These are phyloP conservation scores for Zoroaster sp. DNA, from an alignment of 53 echinoderm and acorn worm species.

Conservation along the genomic window DNA sequence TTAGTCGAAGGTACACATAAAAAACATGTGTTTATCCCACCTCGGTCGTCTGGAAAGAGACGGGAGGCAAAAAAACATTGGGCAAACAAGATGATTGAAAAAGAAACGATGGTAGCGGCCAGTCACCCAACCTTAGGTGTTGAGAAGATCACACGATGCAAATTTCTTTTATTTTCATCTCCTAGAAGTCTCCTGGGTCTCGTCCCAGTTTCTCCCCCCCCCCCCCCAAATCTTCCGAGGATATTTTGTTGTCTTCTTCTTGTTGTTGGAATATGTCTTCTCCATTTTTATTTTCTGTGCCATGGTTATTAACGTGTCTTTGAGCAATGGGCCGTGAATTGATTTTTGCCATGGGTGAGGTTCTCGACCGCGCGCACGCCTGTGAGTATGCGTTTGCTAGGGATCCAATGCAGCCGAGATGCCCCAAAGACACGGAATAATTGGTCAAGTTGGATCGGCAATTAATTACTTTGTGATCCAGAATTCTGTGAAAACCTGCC, in stretches of 20 bases:
- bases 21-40: conserved; percentile 7
- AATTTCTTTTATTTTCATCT: background rate
- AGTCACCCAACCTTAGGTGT: conserved; percentile 21
- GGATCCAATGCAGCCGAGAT: too few relatives aligned
- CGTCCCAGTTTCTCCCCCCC: conserved; percentile 17
- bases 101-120: background rate
- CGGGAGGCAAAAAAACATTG: background rate
- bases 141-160: conserved; percentile 12
- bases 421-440: conserved; percentile 36
- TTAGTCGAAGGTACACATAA: background rate
- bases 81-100: background rate
- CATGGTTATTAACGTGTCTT: conserved; percentile 51
- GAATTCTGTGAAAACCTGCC: conserved; percentile 46
- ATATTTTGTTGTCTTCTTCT: background rate
- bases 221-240: background rate
- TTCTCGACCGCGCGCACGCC: conserved; percentile 19
- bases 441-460: conserved; percentile 63
- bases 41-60: background rate
- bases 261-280: background rate
- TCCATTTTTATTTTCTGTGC: background rate
- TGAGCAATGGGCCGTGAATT: conserved; percentile 52
- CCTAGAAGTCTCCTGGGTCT: conserved; percentile 15
- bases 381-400: background rate
- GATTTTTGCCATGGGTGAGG: conserved; percentile 50
- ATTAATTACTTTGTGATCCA: conserved; percentile 68